Conservation (phyloP, 2,888 invertebrate species). For the Conomelus anceps region DNA sequence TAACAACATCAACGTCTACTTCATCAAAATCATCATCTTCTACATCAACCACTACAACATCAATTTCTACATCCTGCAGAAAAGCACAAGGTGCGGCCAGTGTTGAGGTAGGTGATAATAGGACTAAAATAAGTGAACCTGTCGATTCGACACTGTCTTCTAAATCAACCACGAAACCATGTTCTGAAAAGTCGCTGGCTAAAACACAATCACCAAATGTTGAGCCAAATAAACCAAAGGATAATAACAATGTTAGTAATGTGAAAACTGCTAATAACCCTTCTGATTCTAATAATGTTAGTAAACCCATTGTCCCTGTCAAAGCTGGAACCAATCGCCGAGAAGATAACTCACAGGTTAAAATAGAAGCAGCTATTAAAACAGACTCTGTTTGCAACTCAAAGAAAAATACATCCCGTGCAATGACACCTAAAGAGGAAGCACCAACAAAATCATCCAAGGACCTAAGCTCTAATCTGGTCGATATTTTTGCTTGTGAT, state of each 20-base stretch:
- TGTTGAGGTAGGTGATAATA: background rate
- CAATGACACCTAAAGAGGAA: background rate
- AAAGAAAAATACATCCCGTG: background rate
- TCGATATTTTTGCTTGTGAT: background rate
- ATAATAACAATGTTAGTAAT: background rate
- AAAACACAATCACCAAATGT: background rate
- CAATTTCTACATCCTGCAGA: background rate
- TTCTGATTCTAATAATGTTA: background rate
- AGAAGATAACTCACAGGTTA: background rate
- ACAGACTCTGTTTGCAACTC: background rate
- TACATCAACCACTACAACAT: background rate
- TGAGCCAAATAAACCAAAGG: background rate
- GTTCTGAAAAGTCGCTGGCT: background rate
- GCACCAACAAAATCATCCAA: background rate
- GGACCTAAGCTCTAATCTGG: background rate
- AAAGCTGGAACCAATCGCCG: background rate
- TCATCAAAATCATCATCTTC: background rate
- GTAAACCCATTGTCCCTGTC: background rate
- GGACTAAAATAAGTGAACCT: background rate
- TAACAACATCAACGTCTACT: background rate
- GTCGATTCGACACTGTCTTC: background rate
- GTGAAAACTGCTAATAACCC: background rate
- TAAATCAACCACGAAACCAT: background rate
- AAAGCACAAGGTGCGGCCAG: background rate
- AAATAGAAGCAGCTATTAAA: background rate